Evolutionary conservation across 2,797 vertebrate genomes (phyloP).

Genomic region (Enteromius trimaculatus): DNA sequence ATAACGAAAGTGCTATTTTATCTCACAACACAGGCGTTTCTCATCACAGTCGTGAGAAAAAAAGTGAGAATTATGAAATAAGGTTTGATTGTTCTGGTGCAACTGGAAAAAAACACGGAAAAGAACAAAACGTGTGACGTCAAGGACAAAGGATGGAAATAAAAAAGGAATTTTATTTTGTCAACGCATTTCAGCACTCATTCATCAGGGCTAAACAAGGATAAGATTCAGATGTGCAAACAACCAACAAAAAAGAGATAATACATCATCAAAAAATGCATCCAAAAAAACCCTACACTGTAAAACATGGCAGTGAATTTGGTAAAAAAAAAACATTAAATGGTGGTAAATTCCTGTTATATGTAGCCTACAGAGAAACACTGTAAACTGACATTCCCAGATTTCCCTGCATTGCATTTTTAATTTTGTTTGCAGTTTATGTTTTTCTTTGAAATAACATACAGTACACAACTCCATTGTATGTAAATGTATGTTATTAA

Average conservation of each 20-base stretch:
- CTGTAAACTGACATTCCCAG: too few relatives aligned
- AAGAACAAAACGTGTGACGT: neutral
- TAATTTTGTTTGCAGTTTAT: too few relatives aligned
- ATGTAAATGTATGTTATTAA: too few relatives aligned
- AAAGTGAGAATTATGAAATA: neutral
- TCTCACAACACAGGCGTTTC: neutral
- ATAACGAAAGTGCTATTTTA: neutral
- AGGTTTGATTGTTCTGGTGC: too few relatives aligned
- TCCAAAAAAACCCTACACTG: neutral
- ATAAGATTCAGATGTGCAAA: neutral
- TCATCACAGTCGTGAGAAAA: neutral
- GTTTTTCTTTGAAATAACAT: too few relatives aligned
- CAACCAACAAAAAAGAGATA: neutral
- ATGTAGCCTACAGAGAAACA: too few relatives aligned
- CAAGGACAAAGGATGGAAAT: neutral
- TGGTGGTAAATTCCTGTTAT: too few relatives aligned
- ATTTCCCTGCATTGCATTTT: too few relatives aligned
- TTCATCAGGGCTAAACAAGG: neutral
- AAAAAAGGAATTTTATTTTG: neutral
- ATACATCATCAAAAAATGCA: neutral
- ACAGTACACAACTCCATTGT: too few relatives aligned
- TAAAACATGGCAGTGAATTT: too few relatives aligned
- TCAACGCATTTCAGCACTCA: neutral
- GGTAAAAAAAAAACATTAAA: too few relatives aligned
- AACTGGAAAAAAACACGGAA: too few relatives aligned